Conservation (phyloP, 2,797 vertebrate genomes). For the Botia almorhae region DNA sequence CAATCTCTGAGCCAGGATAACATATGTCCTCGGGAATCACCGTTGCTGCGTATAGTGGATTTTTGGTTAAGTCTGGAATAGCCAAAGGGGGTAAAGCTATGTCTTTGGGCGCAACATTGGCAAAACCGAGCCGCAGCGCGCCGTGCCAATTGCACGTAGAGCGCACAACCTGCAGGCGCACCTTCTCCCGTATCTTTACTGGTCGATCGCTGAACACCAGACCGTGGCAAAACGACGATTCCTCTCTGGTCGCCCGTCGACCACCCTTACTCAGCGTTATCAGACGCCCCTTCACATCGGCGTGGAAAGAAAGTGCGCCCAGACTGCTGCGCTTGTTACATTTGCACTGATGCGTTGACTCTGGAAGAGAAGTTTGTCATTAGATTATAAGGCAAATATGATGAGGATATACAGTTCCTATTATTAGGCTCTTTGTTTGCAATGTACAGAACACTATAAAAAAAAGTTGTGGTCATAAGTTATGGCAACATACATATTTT, state of each 20-base stretch:
- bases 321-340: slow-evolving; percentile 61
- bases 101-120: slow-evolving; percentile 70
- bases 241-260: slow-evolving; percentile 59
- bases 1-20: slow-evolving; percentile 61
- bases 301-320: slow-evolving; percentile 77
- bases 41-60: slow-evolving; percentile 72
- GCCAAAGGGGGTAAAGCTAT: slow-evolving; percentile 70
- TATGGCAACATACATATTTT: no score
- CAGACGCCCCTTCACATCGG: slow-evolving; percentile 65
- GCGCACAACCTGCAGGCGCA: slow-evolving; percentile 71
- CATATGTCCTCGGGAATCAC: slow-evolving; percentile 61
- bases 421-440: no score
- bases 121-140: slow-evolving; percentile 83
- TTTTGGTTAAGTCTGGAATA: slow-evolving; percentile 78
- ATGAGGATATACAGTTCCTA: not conserved
- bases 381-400: not conserved
- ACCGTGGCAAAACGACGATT: slow-evolving; percentile 72
- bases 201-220: slow-evolving; percentile 83
- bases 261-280: slow-evolving; percentile 67
- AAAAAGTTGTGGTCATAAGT: no score
- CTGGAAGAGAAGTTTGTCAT: not conserved
- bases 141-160: slow-evolving; percentile 66
- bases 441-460: not conserved
- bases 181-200: slow-evolving; percentile 67
- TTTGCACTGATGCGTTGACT: not conserved